phyloP scores from a whole-genome alignment of 2,797 vertebrate genomes.

The Erpetoichthys calabaricus region DNA sequence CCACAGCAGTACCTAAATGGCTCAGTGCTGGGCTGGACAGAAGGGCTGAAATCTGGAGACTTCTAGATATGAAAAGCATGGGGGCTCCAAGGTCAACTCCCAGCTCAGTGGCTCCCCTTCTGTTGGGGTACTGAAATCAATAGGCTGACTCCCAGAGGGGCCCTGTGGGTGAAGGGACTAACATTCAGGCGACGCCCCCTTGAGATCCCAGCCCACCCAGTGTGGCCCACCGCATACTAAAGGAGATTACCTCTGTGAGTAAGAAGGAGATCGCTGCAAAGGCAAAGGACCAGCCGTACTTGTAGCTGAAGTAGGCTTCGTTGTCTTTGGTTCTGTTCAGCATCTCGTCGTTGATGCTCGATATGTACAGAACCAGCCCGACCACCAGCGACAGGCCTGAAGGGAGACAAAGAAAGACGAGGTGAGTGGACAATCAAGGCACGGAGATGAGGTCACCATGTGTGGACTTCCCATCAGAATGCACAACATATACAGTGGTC shows the following conservation, averaged over 20 bases:
- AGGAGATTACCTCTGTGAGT: slow-evolving; percentile 64
- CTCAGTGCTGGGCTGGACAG: too few relatives aligned
- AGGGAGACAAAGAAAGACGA: slow-evolving; percentile 1
- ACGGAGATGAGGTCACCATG: background rate
- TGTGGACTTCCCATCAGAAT: fast-evolving
- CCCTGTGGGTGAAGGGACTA: too few relatives aligned
- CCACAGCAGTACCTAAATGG: too few relatives aligned
- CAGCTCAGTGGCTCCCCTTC: too few relatives aligned
- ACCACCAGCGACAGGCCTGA: slow-evolving; percentile 70
- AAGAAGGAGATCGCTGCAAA: slow-evolving; percentile 84
- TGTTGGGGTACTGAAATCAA: too few relatives aligned
- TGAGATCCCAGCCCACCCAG: too few relatives aligned
- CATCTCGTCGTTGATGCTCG: slow-evolving; percentile 83
- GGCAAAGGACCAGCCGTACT: slow-evolving; percentile 81
- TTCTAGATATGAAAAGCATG: too few relatives aligned
- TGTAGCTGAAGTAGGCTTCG: slow-evolving; percentile 76
- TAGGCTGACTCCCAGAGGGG: too few relatives aligned
- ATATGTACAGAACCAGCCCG: slow-evolving; percentile 82
- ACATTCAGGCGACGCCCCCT: too few relatives aligned
- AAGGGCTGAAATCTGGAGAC: too few relatives aligned
- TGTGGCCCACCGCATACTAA: too few relatives aligned
- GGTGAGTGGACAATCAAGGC: background rate
- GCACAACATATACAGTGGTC: background rate
- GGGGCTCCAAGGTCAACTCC: too few relatives aligned
- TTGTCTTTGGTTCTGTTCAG: slow-evolving; percentile 73